A percentile compares a stretch with the other conserved stretches of the same genome.
These are phyloP conservation scores for Sanderia malayensis DNA, from an alignment of 30 jellyfish, hydroid and myxozoan genomes.

Conservation along the genomic window DNA sequence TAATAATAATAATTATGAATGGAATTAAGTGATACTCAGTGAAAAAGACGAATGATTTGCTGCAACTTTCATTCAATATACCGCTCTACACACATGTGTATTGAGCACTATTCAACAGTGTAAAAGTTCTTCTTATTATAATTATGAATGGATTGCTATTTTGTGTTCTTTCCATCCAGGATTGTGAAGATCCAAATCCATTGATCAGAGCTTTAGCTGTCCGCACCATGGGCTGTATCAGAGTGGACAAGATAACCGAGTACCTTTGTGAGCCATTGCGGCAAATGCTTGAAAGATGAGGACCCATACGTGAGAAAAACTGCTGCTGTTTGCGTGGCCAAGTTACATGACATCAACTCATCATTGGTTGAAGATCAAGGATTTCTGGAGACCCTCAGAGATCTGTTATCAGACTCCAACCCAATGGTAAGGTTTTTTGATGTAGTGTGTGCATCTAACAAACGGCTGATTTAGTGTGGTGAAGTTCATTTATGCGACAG, in stretches of 20 bases:
- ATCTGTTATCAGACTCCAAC: constrained; percentile 91
- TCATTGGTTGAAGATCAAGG: constrained; percentile 98
- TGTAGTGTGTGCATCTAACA: too few relatives aligned
- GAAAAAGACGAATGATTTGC: too few relatives aligned
- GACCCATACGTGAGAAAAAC: constrained; percentile 99
- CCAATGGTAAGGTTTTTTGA: constrained; percentile 98
- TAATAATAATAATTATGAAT: too few relatives aligned
- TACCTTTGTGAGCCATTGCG: constrained; percentile 94
- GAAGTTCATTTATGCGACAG: too few relatives aligned
- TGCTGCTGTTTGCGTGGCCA: constrained; percentile 99
- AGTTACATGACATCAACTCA: constrained; percentile 86
- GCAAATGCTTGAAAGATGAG: constrained; percentile 94
- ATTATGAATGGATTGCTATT: too few relatives aligned
- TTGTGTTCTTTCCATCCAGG: constrained; percentile 44
- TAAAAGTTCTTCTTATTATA: too few relatives aligned
- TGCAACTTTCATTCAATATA: too few relatives aligned
- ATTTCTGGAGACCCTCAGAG: constrained; percentile 79
- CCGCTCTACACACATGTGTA: too few relatives aligned
- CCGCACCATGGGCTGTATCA: constrained; percentile 99
- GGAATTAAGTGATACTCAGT: too few relatives aligned
- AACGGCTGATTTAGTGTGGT: too few relatives aligned
- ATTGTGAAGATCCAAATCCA: constrained; percentile 98
- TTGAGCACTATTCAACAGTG: too few relatives aligned
- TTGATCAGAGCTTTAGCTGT: constrained; percentile 98
- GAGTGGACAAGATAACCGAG: constrained; percentile 94